A percentile compares a stretch with the other conserved stretches of the same genome.
phyloP scores from a whole-genome alignment of 2,113 vertebrate species.

The Passerina amoena region DNA sequence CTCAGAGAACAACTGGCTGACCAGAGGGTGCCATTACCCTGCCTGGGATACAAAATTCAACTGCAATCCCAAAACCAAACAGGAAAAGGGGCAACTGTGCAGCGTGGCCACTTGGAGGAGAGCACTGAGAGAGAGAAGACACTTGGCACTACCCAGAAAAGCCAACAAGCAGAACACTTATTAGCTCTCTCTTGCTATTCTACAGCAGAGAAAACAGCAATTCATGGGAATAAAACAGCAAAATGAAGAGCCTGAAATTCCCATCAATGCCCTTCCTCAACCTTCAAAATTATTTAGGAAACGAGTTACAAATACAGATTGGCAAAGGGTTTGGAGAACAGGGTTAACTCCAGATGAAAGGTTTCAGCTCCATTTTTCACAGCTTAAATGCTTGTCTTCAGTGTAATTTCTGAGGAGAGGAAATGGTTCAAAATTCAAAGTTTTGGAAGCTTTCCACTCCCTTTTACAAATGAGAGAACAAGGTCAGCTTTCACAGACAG shows the following conservation, averaged over 20 bases:
- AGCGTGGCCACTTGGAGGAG: neutral
- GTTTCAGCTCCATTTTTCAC: conserved; percentile 47
- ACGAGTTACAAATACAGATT: conserved; percentile 14
- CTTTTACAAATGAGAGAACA: conserved; percentile 55
- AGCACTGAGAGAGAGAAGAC: neutral
- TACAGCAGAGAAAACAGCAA: conserved; percentile 15
- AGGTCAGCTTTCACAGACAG: conserved; percentile 47
- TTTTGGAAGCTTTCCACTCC: conserved; percentile 55
- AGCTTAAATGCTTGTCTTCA: conserved; percentile 12
- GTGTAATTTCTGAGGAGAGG: conserved; percentile 32
- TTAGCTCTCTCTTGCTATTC: neutral
- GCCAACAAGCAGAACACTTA: conserved; percentile 44
- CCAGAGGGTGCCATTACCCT: neutral
- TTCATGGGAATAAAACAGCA: conserved; percentile 28
- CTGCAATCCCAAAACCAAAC: conserved; percentile 16
- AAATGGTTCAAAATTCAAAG: conserved; percentile 33
- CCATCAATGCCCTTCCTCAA: conserved; percentile 35
- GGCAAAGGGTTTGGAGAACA: neutral
- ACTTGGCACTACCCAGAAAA: conserved; percentile 6
- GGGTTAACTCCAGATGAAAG: conserved; percentile 48
- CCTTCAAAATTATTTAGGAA: conserved; percentile 40
- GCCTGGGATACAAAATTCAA: neutral
- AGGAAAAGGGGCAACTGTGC: conserved; percentile 22
- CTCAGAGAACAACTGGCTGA: neutral
- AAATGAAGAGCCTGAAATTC: conserved; percentile 25